Evolutionary conservation across 2,113 vertebrate genomes (phyloP), one percentile per base, ranked within the genome.

Genomic region (Macquaria ambigua): DNA sequence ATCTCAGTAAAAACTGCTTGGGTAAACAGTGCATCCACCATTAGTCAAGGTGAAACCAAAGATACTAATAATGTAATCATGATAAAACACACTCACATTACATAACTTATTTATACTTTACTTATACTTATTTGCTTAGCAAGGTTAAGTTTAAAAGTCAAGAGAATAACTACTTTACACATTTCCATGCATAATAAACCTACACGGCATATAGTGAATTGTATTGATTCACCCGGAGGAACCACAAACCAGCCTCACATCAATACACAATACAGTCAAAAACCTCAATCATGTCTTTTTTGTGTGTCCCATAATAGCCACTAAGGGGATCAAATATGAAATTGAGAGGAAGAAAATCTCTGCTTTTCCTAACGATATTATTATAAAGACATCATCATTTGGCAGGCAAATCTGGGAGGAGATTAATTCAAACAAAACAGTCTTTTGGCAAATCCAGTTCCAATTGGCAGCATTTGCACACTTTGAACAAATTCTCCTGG

Each of bases 381-480:
- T 56, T 70, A 89, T 56, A 71, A 90, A 89, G 83, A 82, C 87
- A 87, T 87, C 53, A 69, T 59, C 62, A 50, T 74, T 84, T 86
- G 76, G 86, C 81, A 81, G 59, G 55, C 1, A 18, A 85, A 85
- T 77, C 75, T 84, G 23, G 41, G 67, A 80, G 61, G 83, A 89
- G 74, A 90, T 86, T 76, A 84, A 84, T 86, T 85, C 79, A 87
- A 89, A 90, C 43, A 86, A 85, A 88, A 77, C 67, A 43, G 50
- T 55, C 62, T 70, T 77, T 80, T 74, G 39, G 86, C 77, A 90
- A 75, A 87, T 86, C 72, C 58, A 52, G 68, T 46, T 81, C 63
- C 66, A 85, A 18, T 10, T 83, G 84, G 76, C 82, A 88, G 58
- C 66, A 37, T 83, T 80, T 56, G 21, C 20, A 69, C 58, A 56